These are phyloP conservation scores for Anser cygnoides DNA, from an alignment of 2,113 vertebrate species.

Conservation along the genomic window DNA sequence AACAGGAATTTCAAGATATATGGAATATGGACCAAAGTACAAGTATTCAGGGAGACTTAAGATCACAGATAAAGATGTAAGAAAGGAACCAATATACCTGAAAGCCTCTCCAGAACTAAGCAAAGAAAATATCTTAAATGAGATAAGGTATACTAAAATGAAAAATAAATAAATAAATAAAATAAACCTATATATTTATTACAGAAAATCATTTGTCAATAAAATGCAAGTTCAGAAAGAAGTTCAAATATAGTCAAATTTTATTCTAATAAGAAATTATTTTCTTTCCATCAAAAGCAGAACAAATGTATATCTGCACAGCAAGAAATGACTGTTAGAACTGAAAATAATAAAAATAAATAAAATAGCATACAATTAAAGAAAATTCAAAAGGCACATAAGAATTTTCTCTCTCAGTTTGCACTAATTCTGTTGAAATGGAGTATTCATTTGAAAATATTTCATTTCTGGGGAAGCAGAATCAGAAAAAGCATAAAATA, in stretches of 20 bases:
- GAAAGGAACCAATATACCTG: not conserved
- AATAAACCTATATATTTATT: not conserved
- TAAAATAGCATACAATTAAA: not conserved
- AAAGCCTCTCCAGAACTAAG: not conserved
- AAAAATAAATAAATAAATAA: not conserved
- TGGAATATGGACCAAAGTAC: not conserved
- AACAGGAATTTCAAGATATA: not conserved
- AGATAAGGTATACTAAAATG: not conserved
- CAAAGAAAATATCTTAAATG: not conserved
- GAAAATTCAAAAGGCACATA: not conserved
- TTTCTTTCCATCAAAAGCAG: not conserved
- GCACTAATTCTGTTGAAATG: not conserved
- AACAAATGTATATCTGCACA: not conserved
- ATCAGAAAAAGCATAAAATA: not conserved
- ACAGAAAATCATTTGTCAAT: not conserved
- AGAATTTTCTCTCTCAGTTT: not conserved
- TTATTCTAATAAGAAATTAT: not conserved
- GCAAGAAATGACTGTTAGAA: not conserved
- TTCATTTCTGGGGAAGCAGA: not conserved
- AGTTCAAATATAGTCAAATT: not conserved
- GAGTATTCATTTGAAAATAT: not conserved
- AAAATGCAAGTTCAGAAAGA: not conserved
- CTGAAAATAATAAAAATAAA: fast-evolving
- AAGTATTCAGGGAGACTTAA: not conserved
- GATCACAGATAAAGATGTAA: not conserved